Percentiles rank a stretch among this genome's conserved stretches.
phyloP scores from a whole-genome alignment of 2,113 vertebrate species.

The Macroglossus sobrinus region DNA sequence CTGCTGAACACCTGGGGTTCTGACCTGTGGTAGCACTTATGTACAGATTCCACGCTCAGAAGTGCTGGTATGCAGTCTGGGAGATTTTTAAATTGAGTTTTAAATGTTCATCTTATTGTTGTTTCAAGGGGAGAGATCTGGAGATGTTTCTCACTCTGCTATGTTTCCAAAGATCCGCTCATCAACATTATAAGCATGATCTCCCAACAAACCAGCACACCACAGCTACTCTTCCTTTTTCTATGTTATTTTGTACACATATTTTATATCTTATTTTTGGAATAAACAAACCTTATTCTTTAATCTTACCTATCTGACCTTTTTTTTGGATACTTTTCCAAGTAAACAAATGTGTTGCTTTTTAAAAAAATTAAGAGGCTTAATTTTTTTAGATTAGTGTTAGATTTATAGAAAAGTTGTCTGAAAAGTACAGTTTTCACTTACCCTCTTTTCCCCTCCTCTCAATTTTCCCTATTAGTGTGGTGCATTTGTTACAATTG shows the following conservation, averaged over 20 bases:
- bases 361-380: background rate
- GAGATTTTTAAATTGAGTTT: too few relatives aligned
- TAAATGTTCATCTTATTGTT: too few relatives aligned
- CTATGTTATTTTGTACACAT: background rate
- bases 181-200: background rate
- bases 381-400: background rate
- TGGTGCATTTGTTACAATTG: background rate
- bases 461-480: background rate
- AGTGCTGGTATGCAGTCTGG: too few relatives aligned
- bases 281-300: background rate
- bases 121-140: too few relatives aligned
- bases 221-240: background rate
- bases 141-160: too few relatives aligned
- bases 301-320: background rate
- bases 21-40: too few relatives aligned
- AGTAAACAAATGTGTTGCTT: background rate
- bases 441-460: background rate
- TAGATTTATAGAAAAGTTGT: background rate
- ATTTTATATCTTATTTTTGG: background rate
- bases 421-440: background rate
- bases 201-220: background rate
- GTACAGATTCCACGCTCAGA: too few relatives aligned
- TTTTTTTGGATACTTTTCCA: background rate
- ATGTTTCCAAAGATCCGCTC: too few relatives aligned
- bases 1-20: too few relatives aligned